A percentile compares a stretch with the other conserved stretches of the same genome.
These are phyloP conservation scores for Anolis sagrei DNA, from an alignment of 2,113 vertebrate genomes.

Conservation along the genomic window DNA sequence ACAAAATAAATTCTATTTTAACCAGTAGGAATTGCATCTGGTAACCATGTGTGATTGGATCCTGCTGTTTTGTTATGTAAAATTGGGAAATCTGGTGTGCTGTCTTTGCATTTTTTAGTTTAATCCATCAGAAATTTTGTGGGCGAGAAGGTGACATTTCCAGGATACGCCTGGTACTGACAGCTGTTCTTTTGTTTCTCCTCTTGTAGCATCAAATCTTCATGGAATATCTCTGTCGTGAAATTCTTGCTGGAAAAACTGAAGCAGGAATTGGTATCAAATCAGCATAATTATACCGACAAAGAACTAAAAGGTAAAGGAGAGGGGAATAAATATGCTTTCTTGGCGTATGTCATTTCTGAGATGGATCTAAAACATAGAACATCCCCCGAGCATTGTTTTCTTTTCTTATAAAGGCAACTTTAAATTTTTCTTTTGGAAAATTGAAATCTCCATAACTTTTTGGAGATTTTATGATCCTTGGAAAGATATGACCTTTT, in stretches of 20 bases:
- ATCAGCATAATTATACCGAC: conserved; percentile 74
- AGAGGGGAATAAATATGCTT: not conserved
- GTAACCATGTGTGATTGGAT: not conserved
- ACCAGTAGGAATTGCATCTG: not conserved
- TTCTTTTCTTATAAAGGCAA: too few species aligned
- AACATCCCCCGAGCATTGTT: not conserved
- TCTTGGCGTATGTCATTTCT: not conserved
- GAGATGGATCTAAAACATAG: not conserved
- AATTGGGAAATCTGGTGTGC: not conserved
- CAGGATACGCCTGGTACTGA: not conserved
- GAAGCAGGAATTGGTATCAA: conserved; percentile 71
- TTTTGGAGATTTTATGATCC: too few species aligned
- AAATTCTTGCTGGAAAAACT: conserved; percentile 78
- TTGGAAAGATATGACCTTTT: too few species aligned
- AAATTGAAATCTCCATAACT: too few species aligned
- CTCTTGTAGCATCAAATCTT: conserved; percentile 73
- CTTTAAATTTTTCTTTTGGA: not conserved
- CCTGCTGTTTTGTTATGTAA: not conserved
- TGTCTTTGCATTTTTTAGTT: not conserved
- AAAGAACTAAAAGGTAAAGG: conserved; percentile 77
- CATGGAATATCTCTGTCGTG: conserved; percentile 79
- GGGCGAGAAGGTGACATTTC: not conserved
- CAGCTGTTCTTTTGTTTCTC: not conserved
- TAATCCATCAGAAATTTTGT: not conserved
- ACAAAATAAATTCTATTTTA: not conserved